Evolutionary conservation across 2,888 invertebrate species (phyloP).

Genomic region (Drosophila peninsularis): DNA sequence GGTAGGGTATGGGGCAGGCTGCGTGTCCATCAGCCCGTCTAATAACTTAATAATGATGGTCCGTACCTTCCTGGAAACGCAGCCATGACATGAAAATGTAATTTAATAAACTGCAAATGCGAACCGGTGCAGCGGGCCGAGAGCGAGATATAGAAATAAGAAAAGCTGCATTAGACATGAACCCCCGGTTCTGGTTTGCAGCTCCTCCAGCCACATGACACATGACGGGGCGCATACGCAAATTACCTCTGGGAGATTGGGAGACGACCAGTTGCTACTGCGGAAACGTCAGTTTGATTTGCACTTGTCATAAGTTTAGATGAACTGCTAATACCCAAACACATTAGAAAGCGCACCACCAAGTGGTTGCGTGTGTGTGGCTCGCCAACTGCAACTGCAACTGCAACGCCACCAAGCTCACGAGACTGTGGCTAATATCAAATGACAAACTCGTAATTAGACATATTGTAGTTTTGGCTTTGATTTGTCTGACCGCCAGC

Average conservation of each 20-base stretch:
- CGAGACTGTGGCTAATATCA: constrained; percentile 65
- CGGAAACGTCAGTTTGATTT: constrained; percentile 82
- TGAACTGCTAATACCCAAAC: constrained; percentile 80
- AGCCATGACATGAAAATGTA: constrained; percentile 60
- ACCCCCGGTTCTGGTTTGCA: constrained; percentile 26
- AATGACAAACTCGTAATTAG: constrained; percentile 77
- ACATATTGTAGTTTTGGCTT: constrained; percentile 46
- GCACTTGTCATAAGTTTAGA: constrained; percentile 81
- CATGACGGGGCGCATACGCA: constrained; percentile 57
- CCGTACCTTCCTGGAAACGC: constrained; percentile 58
- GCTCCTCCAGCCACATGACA: constrained; percentile 38
- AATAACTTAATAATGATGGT: constrained; percentile 78
- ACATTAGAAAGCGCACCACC: constrained; percentile 74
- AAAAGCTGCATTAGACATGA: constrained; percentile 53
- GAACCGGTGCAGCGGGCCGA: constrained; percentile 24
- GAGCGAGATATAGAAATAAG: constrained; percentile 2
- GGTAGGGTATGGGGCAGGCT: constrained; percentile 3
- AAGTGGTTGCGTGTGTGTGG: constrained; percentile 19
- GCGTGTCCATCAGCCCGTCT: constrained; percentile 57
- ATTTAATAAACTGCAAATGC: constrained; percentile 73
- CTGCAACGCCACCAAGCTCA: neutral
- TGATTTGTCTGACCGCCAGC: constrained; percentile 26
- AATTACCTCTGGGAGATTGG: constrained; percentile 49
- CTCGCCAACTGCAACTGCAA: neutral
- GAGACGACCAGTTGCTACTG: constrained; percentile 41